Conservation (phyloP, 2,113 vertebrate genomes). For the Casuarius casuarius region DNA sequence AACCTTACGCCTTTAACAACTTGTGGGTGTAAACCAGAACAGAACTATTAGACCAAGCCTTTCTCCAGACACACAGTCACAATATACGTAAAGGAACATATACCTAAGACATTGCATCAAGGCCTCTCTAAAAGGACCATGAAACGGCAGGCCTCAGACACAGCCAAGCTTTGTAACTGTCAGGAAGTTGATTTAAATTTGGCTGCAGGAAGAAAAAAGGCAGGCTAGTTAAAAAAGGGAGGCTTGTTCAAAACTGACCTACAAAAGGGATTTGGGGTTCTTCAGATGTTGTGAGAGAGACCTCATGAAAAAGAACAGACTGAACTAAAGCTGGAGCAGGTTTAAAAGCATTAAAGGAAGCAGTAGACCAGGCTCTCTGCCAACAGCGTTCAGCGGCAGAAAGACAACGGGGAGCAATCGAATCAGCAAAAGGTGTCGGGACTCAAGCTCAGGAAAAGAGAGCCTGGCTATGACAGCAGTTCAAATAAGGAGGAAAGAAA, state of each 20-base stretch:
- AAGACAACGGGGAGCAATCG: not conserved
- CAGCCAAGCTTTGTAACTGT: not conserved
- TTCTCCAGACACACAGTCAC: not conserved
- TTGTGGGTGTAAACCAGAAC: not conserved
- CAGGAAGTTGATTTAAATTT: not conserved
- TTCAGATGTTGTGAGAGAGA: not conserved
- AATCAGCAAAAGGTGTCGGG: not conserved
- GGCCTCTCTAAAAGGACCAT: not conserved
- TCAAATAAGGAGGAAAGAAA: not conserved
- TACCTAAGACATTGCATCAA: not conserved
- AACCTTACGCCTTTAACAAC: not conserved
- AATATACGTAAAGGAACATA: not conserved
- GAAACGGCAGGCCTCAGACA: not conserved
- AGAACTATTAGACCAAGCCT: not conserved
- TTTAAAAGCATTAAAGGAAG: not conserved
- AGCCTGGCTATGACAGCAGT: not conserved
- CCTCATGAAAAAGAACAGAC: not conserved
- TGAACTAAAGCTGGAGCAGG: not conserved
- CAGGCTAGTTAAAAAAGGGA: not conserved
- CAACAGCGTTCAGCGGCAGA: not conserved
- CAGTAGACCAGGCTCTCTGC: not conserved
- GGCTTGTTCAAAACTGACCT: not conserved
- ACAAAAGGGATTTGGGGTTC: not conserved
- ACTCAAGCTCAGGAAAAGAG: not conserved
- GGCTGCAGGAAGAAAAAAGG: not conserved